Conservation (phyloP, 2,888 invertebrate species). For the Andrena haemorrhoa region DNA sequence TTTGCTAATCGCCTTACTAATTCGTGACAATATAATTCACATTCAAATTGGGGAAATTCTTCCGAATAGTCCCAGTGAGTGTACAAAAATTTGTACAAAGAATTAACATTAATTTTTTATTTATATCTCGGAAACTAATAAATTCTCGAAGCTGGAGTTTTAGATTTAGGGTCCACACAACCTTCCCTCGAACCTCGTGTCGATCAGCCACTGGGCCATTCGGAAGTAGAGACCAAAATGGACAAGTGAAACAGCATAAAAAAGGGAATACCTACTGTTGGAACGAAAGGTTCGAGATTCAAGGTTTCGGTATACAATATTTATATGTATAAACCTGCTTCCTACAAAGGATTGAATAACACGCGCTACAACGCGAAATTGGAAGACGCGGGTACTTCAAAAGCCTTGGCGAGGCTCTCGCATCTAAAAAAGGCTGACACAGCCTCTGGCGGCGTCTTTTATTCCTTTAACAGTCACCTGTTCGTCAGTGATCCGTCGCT, state of each 20-base stretch:
- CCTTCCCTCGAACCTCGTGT: too few species aligned
- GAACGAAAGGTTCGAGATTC: background rate
- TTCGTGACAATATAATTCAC: background rate
- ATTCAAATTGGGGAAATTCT: background rate
- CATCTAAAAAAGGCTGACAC: conserved; percentile 7
- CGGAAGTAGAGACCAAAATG: too few species aligned
- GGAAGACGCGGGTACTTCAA: conserved; percentile 14
- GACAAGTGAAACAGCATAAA: background rate
- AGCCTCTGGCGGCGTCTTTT: conserved; percentile 23
- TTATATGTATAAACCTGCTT: background rate
- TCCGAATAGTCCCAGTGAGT: too few species aligned
- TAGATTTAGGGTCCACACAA: too few species aligned
- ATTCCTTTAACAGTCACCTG: conserved; percentile 8
- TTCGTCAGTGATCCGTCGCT: conserved; percentile 10
- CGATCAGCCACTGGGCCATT: too few species aligned
- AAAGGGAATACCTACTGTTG: background rate
- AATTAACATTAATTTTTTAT: too few species aligned
- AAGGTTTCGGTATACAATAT: background rate
- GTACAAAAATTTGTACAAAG: too few species aligned
- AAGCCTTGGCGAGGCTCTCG: conserved; percentile 7
- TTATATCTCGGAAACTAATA: too few species aligned
- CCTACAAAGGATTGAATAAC: conserved; percentile 15
- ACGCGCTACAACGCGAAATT: conserved; percentile 25
- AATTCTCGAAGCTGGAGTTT: too few species aligned
- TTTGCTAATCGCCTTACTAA: background rate